Conservation (phyloP, 2,888 invertebrate species). For the Lochmaea capreae region DNA sequence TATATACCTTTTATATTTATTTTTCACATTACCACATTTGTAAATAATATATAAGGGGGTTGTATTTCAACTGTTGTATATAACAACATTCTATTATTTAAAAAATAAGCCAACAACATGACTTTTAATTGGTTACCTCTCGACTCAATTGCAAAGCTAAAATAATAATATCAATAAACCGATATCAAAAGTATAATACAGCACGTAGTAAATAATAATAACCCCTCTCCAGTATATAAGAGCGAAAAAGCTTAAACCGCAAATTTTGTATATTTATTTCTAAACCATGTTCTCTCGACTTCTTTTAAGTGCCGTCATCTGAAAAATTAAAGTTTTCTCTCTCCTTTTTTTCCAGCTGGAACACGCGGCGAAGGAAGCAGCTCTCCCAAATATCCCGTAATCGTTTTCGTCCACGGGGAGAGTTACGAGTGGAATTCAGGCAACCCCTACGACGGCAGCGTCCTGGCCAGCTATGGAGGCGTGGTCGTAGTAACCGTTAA, state of each 20-base stretch:
- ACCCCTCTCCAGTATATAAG: not conserved
- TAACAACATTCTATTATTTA: too few relatives aligned
- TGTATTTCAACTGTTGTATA: too few relatives aligned
- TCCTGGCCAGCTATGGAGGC: conserved; percentile 92
- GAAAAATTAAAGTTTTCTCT: conserved; percentile 22
- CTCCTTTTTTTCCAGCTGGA: conserved; percentile 69
- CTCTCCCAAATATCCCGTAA: conserved; percentile 81
- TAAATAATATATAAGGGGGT: too few relatives aligned
- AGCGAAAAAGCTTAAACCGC: not conserved
- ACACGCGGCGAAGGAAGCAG: conserved; percentile 70
- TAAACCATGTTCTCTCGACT: not conserved
- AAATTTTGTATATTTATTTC: not conserved
- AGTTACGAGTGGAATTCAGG: conserved; percentile 98
- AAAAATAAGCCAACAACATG: too few relatives aligned
- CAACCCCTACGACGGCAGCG: conserved; percentile 97
- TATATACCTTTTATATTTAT: too few relatives aligned
- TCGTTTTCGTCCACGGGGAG: conserved; percentile 95
- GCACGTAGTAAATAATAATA: too few relatives aligned
- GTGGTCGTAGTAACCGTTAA: conserved; percentile 88
- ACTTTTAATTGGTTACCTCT: too few relatives aligned
- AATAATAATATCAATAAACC: too few relatives aligned
- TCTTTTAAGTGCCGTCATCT: conserved; percentile 2
- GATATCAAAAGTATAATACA: too few relatives aligned
- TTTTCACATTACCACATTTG: too few relatives aligned
- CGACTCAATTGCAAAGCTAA: too few relatives aligned